A percentile compares a stretch with the other conserved stretches of the same genome.
Evolutionary conservation across 2,888 invertebrate genomes (phyloP).

Genomic region (Iphiclides podalirius): DNA sequence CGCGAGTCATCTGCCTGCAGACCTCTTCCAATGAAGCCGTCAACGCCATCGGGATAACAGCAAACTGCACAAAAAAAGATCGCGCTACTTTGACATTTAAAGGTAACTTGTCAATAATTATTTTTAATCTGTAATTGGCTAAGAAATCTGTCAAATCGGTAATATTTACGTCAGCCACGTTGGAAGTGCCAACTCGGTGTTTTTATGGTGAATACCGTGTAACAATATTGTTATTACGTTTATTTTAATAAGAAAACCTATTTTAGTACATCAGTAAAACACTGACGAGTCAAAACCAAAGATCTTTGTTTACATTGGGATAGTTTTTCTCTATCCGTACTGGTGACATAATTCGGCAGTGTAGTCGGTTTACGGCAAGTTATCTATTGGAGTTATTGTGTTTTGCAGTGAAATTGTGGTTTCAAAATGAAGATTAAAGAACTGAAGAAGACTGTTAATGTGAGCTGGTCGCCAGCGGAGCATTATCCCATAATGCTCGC

Average conservation of each 20-base stretch:
- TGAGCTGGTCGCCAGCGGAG: slow-evolving; percentile 95
- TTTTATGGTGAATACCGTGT: slow-evolving; percentile 71
- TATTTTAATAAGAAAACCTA: slow-evolving; percentile 1
- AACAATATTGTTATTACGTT: slow-evolving; percentile 42
- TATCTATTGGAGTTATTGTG: slow-evolving; percentile 36
- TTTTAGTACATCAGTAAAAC: background rate
- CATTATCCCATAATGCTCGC: slow-evolving; percentile 91
- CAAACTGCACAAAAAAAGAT: too few species aligned
- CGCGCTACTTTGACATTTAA: too few species aligned
- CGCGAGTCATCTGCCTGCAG: too few species aligned
- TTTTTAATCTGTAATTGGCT: slow-evolving; percentile 1
- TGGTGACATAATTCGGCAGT: slow-evolving; percentile 73
- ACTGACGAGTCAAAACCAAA: background rate
- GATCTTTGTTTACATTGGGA: background rate
- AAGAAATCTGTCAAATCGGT: slow-evolving; percentile 42
- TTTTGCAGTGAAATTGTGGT: slow-evolving; percentile 57
- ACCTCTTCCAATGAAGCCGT: too few species aligned
- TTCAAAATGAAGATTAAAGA: slow-evolving; percentile 95
- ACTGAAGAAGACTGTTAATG: slow-evolving; percentile 94
- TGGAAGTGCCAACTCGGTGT: slow-evolving; percentile 80
- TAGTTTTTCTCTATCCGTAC: slow-evolving; percentile 45
- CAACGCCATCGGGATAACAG: too few species aligned
- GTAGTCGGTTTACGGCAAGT: slow-evolving; percentile 31
- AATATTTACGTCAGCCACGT: slow-evolving; percentile 80
- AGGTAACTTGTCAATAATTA: too few species aligned